Evolutionary conservation across 2,888 invertebrate genomes (phyloP), one percentile per base, ranked within the genome.

Genomic region (Andrena fulva): DNA sequence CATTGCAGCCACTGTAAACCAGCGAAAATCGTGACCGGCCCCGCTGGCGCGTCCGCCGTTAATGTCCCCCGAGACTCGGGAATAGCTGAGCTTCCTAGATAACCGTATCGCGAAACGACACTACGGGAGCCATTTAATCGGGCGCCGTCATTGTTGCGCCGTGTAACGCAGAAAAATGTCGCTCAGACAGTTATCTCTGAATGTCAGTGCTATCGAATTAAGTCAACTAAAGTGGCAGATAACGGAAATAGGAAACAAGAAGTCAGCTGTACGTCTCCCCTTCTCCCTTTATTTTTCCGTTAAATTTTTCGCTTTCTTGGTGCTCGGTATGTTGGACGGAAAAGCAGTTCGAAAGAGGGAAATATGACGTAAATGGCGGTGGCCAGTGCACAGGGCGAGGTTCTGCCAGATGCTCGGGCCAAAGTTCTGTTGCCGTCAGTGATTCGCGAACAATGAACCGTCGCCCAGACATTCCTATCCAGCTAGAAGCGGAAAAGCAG

Each of bases 401-500:
- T 60, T 60, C 33, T 62, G 60, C 20, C 62, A 64, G 48, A 48
- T 48, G 64, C 35, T 33, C 20, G n/a, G 20, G 70, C 24, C 73
- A 56, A 81, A 73, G 72, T 73, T 73, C 63, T 60, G 69, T 60
- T 69, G 68, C 56, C 68, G 48, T 64, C 69, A 69, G 54, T 77
- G 62, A 66, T 68, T 60, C 80, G 24, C 67, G 67, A 82, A 82
- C 80, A 82, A 82, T 80, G 81, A 68, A 80, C 69, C 59, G 71
- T 16, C 77, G 69, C 20, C 70, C 42, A 69, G 72, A 35, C 69
- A 35, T 76, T 69, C n/a, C 62, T 60, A 82, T 75, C 82, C 81
- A 72, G 82, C 75, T 82, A n/a, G 68, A 91, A 89, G 90, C 88
- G 86, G 91, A 91, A 91, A 90, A 88, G 42, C 80, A 80, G 85